A percentile compares a stretch with the other conserved stretches of the same genome.
Conservation (phyloP, 2,888 invertebrate species). For the Drosophila quinaria region DNA sequence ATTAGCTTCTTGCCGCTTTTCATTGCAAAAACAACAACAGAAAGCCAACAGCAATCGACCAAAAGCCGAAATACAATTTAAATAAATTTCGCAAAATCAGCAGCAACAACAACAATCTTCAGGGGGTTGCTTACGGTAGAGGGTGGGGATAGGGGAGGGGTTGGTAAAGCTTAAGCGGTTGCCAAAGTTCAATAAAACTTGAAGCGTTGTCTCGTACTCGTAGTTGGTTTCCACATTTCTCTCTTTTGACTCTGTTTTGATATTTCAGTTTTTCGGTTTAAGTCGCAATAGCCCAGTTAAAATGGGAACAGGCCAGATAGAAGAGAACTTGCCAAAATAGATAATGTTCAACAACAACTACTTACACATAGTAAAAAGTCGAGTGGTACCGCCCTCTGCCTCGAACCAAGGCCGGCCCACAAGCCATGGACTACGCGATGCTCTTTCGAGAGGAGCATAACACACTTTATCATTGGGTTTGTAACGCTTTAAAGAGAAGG, state of each 20-base stretch:
- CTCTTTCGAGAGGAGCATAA: not conserved
- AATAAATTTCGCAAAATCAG: slow-evolving; percentile 77
- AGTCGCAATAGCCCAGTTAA: slow-evolving; percentile 81
- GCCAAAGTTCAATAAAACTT: slow-evolving; percentile 78
- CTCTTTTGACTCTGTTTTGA: slow-evolving; percentile 15
- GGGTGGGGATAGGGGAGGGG: not conserved
- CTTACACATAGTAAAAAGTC: slow-evolving; percentile 27
- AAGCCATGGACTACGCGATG: slow-evolving; percentile 7
- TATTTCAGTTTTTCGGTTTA: slow-evolving; percentile 52
- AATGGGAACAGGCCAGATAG: slow-evolving; percentile 69
- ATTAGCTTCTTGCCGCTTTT: slow-evolving; percentile 74
- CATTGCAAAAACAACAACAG: slow-evolving; percentile 58
- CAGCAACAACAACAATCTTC: slow-evolving; percentile 23
- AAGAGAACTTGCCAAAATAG: slow-evolving; percentile 57
- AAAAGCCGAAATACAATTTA: slow-evolving; percentile 63
- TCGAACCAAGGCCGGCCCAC: slow-evolving; percentile 24
- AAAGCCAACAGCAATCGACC: slow-evolving; percentile 3
- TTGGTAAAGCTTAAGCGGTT: slow-evolving; percentile 22
- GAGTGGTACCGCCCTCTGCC: slow-evolving; percentile 32
- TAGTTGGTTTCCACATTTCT: slow-evolving; percentile 30
- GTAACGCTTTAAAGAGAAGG: not conserved
- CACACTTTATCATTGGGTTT: not conserved
- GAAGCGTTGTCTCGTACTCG: slow-evolving; percentile 39
- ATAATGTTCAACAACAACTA: slow-evolving; percentile 46
- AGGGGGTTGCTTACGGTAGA: slow-evolving; percentile 11